Evolutionary conservation across 2,888 invertebrate species (phyloP).

Genomic region (Aplocera efformata): DNA sequence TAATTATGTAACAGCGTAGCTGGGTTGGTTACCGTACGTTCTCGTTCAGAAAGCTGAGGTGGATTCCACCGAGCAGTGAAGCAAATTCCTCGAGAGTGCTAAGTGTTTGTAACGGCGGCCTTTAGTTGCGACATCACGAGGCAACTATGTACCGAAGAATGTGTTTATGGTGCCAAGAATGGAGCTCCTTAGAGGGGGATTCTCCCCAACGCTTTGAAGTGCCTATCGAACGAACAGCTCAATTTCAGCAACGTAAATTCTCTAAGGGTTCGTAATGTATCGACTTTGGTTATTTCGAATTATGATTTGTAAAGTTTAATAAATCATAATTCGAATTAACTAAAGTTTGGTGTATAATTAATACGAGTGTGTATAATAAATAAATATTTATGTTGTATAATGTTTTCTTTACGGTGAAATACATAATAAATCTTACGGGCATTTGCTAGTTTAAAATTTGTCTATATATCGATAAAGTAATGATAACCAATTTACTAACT

Average conservation of each 20-base stretch:
- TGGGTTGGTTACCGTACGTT: constrained; percentile 29
- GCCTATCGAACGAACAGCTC: constrained; percentile 37
- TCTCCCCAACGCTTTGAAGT: constrained; percentile 32
- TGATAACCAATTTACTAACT: no score
- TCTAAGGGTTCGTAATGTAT: no score
- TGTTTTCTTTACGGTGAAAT: no score
- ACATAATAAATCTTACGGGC: no score
- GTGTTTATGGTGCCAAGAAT: constrained; percentile 77
- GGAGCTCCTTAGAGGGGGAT: constrained; percentile 61
- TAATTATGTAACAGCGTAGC: constrained; percentile 55
- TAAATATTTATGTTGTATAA: no score
- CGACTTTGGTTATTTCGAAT: no score
- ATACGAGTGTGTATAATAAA: no score
- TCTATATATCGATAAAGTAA: no score
- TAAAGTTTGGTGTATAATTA: no score
- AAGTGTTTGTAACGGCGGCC: constrained; percentile 61
- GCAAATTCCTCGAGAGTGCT: constrained; percentile 62
- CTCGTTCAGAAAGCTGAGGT: constrained; percentile 51
- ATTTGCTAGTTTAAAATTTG: no score
- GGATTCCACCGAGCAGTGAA: constrained; percentile 60
- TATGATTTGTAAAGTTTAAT: no score
- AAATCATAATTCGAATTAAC: no score
- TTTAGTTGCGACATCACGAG: constrained; percentile 66
- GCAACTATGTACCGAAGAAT: constrained; percentile 78
- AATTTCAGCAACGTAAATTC: constrained; percentile 20